phyloP scores from a whole-genome alignment of 2,113 vertebrate species.

The Talpa occidentalis region DNA sequence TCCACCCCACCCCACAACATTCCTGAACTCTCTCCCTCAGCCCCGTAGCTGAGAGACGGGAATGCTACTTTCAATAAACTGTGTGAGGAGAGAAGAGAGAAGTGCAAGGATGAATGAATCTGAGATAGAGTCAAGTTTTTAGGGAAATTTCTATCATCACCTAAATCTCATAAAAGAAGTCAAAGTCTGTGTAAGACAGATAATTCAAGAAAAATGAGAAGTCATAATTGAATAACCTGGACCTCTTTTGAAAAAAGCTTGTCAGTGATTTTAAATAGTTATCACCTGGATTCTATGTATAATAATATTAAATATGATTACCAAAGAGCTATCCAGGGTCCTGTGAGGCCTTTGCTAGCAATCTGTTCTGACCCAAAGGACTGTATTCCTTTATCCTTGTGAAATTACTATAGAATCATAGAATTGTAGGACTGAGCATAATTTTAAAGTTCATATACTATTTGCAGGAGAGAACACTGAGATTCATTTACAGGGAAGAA shows the following conservation, averaged over 20 bases:
- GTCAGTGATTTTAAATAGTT: not conserved
- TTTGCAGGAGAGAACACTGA: not conserved
- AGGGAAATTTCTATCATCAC: not conserved
- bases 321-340: not conserved
- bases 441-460: not conserved
- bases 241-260: slow-evolving; percentile 34
- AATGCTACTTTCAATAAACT: not conserved
- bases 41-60: not conserved
- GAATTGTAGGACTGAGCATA: not conserved
- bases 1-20: not conserved
- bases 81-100: not conserved
- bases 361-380: not conserved
- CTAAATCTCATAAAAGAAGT: not conserved
- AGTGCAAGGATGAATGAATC: not conserved
- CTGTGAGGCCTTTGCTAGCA: not conserved
- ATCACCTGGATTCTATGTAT: not conserved
- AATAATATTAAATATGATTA: not conserved
- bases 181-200: not conserved
- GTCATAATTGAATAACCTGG: not conserved
- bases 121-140: not conserved
- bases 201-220: not conserved
- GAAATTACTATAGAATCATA: slow-evolving; percentile 11
- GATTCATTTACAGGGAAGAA: not conserved
- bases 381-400: not conserved
- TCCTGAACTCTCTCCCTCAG: not conserved